phyloP scores from a whole-genome alignment of 2,888 invertebrate genomes.

The Biston betularia region DNA sequence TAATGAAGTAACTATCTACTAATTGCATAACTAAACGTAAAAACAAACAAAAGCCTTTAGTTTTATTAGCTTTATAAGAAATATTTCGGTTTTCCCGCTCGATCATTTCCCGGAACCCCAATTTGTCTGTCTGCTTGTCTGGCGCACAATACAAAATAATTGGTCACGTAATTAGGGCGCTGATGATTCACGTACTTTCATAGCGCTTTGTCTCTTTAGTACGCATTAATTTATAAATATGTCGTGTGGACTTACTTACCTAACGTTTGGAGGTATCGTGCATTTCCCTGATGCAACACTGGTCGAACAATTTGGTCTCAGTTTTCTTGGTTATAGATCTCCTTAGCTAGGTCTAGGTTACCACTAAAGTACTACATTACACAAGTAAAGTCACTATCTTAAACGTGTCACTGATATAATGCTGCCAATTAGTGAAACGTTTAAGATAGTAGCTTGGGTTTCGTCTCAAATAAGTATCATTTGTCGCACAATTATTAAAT shows the following conservation, averaged over 20 bases:
- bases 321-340: too few relatives aligned
- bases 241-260: constrained; percentile 26
- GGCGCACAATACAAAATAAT: constrained; percentile 54
- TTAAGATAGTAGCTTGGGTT: too few relatives aligned
- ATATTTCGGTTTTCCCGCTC: constrained; percentile 4
- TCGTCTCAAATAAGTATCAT: too few relatives aligned
- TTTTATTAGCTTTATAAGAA: neutral
- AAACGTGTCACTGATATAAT: too few relatives aligned
- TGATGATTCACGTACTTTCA: constrained; percentile 57
- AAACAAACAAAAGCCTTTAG: neutral
- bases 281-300: neutral
- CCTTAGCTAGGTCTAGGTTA: too few relatives aligned
- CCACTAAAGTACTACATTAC: too few relatives aligned
- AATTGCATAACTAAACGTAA: neutral
- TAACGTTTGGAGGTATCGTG: constrained; percentile 2
- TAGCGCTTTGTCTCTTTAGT: constrained; percentile 56
- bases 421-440: too few relatives aligned
- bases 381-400: too few relatives aligned
- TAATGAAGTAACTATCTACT: neutral
- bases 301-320: too few relatives aligned
- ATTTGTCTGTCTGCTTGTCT: constrained; percentile 55
- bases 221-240: constrained; percentile 51
- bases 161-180: constrained; percentile 58
- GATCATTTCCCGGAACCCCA: constrained; percentile 41
- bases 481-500: too few relatives aligned